Conservation (phyloP, 1,140 invertebrate genomes). For the Tenebrio molitor region DNA sequence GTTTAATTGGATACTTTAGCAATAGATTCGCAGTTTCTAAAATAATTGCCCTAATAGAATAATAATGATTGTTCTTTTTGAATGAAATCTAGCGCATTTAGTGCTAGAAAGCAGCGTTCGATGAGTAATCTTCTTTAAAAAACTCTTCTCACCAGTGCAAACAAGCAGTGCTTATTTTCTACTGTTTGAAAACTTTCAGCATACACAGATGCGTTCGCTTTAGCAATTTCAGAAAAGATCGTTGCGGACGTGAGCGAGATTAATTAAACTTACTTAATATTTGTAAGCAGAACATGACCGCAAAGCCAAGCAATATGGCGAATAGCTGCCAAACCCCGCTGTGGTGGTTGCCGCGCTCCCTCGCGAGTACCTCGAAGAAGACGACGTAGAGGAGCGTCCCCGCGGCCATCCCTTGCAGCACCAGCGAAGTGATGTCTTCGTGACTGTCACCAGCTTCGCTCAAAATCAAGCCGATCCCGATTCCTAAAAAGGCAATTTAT, state of each 20-base stretch:
- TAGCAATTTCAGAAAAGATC: background rate
- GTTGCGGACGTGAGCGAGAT: background rate
- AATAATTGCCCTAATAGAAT: no score
- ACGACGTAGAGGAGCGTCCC: constrained; percentile 92
- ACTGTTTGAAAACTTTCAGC: background rate
- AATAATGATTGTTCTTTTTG: no score
- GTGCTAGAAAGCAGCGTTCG: no score
- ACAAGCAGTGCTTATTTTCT: no score
- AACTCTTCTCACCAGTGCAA: no score
- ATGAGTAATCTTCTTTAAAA: no score
- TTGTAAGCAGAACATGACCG: constrained; percentile 83
- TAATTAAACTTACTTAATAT: constrained; percentile 78
- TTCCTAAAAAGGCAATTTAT: constrained; percentile 65
- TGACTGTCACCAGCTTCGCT: constrained; percentile 72
- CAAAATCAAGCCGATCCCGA: constrained; percentile 78
- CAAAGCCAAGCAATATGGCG: constrained; percentile 81
- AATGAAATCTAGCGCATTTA: no score
- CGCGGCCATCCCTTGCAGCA: constrained; percentile 87
- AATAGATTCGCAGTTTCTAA: no score
- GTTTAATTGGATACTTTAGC: no score
- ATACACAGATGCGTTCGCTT: background rate
- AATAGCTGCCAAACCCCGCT: constrained; percentile 79
- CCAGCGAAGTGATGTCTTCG: constrained; percentile 73
- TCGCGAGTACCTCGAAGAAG: constrained; percentile 90
- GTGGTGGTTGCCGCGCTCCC: constrained; percentile 77